Percentiles rank a stretch among this genome's conserved stretches.
These are phyloP conservation scores for Leptobrachium leishanense DNA, from an alignment of 2,113 vertebrate genomes.

Conservation along the genomic window DNA sequence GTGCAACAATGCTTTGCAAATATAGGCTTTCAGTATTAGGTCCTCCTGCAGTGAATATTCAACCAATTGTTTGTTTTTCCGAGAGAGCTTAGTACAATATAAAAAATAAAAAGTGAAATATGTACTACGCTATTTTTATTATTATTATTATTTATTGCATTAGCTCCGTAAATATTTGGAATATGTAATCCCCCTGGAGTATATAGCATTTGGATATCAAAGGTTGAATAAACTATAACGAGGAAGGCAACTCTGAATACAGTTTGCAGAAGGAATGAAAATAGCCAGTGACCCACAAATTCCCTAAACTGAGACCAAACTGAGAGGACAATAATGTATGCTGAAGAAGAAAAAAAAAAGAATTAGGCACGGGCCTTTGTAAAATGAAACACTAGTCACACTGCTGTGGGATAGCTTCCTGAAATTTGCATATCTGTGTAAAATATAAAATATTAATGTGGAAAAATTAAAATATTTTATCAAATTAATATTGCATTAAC, in stretches of 20 bases:
- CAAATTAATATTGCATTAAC: conserved; percentile 47
- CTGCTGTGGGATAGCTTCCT: conserved; percentile 11
- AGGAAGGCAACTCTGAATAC: conserved; percentile 1
- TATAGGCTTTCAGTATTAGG: not conserved
- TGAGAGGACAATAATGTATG: conserved; percentile 21
- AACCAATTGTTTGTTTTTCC: not conserved
- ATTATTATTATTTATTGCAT: not conserved
- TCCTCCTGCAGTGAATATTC: not conserved
- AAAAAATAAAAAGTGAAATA: not conserved
- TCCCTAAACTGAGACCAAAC: conserved; percentile 10
- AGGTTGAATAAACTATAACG: conserved; percentile 29
- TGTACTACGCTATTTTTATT: not conserved
- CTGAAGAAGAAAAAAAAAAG: conserved; percentile 26
- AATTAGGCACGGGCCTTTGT: conserved; percentile 18
- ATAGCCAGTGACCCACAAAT: conserved; percentile 40
- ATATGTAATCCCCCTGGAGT: not conserved
- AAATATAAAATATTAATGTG: conserved; percentile 46
- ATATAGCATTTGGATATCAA: not conserved
- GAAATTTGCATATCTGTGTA: conserved; percentile 43
- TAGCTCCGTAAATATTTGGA: not conserved
- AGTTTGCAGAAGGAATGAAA: conserved; percentile 30
- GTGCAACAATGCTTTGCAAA: too few species aligned
- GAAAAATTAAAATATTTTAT: conserved; percentile 49
- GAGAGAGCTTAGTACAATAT: not conserved
- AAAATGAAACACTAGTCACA: conserved; percentile 43